A percentile compares a stretch with the other conserved stretches of the same genome.
These are phyloP conservation scores for Balaenoptera acutorostrata DNA, from an alignment of 2,113 vertebrate genomes.

Conservation along the genomic window DNA sequence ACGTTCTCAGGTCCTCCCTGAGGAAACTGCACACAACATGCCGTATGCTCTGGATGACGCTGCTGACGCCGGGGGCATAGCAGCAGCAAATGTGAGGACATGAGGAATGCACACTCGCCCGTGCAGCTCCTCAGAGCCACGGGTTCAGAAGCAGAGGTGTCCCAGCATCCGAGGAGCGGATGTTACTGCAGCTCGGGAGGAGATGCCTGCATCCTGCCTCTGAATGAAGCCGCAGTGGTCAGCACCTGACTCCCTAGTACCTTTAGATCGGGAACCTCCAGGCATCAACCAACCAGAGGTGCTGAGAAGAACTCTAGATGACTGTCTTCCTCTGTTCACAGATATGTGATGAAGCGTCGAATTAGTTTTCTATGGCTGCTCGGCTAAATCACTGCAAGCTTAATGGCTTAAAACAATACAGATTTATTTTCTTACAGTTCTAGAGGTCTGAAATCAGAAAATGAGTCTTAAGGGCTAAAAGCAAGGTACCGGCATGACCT, in stretches of 20 bases:
- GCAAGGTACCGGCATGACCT: not conserved
- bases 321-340: conserved; percentile 86
- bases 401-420: not conserved
- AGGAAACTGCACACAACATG: conserved; percentile 87
- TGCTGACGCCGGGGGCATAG: conserved; percentile 83
- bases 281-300: conserved; percentile 84
- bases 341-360: conserved; percentile 75
- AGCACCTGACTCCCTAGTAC: conserved; percentile 83
- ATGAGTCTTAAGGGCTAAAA: not conserved
- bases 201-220: conserved; percentile 84
- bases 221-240: conserved; percentile 85
- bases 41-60: conserved; percentile 84
- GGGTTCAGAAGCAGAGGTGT: conserved; percentile 88
- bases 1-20: conserved; percentile 87
- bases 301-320: conserved; percentile 85
- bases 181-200: conserved; percentile 81
- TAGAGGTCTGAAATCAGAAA: not conserved
- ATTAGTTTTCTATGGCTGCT: not conserved
- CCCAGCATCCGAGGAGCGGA: conserved; percentile 89
- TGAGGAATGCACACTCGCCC: conserved; percentile 87
- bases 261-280: conserved; percentile 88
- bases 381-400: not conserved
- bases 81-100: conserved; percentile 90
- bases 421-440: not conserved
- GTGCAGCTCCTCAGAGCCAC: conserved; percentile 88